These are phyloP conservation scores for Tipula confusa DNA, from an alignment of 2,888 invertebrate genomes.

Conservation along the genomic window DNA sequence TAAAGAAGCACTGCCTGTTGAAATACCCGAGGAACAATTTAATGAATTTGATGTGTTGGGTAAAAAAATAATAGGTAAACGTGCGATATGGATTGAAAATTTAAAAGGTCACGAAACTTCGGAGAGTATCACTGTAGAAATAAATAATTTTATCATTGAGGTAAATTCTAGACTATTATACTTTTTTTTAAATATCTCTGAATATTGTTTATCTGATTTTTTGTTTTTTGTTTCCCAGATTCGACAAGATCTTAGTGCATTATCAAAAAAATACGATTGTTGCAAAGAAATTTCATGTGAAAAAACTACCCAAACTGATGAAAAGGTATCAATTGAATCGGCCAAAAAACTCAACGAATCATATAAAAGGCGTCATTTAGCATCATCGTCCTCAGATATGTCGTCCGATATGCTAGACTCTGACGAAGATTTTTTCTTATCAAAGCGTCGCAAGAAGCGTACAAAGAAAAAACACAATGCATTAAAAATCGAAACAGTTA, in stretches of 20 bases:
- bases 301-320: conserved; percentile 20
- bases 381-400: conserved; percentile 3
- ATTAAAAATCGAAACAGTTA: background rate
- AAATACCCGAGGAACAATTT: background rate
- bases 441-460: background rate
- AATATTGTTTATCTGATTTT: background rate
- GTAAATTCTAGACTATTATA: background rate
- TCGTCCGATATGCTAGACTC: background rate
- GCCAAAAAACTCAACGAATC: conserved; percentile 20
- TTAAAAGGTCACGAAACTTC: background rate
- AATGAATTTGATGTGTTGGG: background rate
- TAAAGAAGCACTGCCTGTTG: background rate
- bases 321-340: background rate
- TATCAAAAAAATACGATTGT: background rate
- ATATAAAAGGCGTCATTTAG: conserved; percentile 21
- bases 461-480: background rate
- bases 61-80: background rate
- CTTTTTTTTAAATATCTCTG: no score
- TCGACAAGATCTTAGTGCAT: background rate
- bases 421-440: background rate
- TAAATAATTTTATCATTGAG: background rate
- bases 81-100: background rate
- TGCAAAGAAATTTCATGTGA: background rate
- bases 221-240: no score
- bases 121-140: background rate